phyloP scores from a whole-genome alignment of 2,797 vertebrate species.

The Caiman crocodilus region DNA sequence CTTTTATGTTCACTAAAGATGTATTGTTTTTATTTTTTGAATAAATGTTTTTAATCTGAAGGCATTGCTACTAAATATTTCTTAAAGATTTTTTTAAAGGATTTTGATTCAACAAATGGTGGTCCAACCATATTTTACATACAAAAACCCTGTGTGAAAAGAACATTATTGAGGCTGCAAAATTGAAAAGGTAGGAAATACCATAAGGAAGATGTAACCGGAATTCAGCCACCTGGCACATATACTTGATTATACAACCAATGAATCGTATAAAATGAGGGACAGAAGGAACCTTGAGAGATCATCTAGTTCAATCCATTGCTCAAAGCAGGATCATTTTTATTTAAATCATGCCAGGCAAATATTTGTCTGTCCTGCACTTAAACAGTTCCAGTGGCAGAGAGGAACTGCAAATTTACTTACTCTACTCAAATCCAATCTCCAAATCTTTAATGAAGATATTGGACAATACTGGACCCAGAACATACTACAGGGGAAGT shows the following conservation, averaged over 20 bases:
- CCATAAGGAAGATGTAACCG: neutral
- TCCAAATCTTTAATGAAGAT: too few species aligned
- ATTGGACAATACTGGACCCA: too few species aligned
- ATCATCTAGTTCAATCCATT: too few species aligned
- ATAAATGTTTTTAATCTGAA: neutral
- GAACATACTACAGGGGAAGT: too few species aligned
- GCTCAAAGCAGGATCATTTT: too few species aligned
- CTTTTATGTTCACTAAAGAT: neutral
- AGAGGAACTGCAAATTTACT: too few species aligned
- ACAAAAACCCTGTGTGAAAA: conserved; percentile 30
- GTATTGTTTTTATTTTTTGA: neutral
- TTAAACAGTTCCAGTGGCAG: too few species aligned
- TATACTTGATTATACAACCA: neutral
- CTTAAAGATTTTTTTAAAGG: conserved; percentile 46
- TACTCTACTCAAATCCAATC: too few species aligned
- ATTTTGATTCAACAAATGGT: conserved; percentile 47
- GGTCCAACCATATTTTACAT: conserved; percentile 28
- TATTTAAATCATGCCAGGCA: too few species aligned
- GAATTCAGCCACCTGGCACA: neutral
- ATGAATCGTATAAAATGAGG: neutral
- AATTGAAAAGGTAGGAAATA: neutral
- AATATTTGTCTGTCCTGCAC: too few species aligned
- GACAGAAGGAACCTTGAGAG: too few species aligned
- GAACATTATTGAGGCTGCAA: conserved; percentile 27
- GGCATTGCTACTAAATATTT: conserved; percentile 32